Evolutionary conservation across 2,113 vertebrate genomes (phyloP).

Genomic region (Apeltes quadracus): DNA sequence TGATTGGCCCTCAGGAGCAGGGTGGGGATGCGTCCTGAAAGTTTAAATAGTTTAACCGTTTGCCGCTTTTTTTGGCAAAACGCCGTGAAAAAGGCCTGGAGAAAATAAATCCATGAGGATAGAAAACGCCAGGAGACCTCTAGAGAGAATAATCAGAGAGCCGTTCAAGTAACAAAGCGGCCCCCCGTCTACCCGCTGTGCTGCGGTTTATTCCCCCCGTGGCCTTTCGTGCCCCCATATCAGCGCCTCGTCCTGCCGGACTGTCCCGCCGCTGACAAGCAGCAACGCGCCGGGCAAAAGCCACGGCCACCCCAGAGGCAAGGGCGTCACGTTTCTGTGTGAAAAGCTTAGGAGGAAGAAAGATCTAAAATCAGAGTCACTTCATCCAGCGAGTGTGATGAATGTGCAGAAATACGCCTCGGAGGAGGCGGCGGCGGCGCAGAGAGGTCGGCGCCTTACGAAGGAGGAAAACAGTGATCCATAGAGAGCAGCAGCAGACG

Average conservation of each 20-base stretch:
- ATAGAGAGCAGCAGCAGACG: slow-evolving; percentile 32
- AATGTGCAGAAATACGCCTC: slow-evolving; percentile 53
- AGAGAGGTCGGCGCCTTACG: slow-evolving; percentile 41
- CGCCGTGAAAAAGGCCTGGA: not conserved
- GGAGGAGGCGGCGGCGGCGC: slow-evolving; percentile 31
- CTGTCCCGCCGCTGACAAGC: slow-evolving; percentile 12
- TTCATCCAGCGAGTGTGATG: slow-evolving; percentile 60
- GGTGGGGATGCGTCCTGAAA: not conserved
- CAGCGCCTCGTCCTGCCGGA: slow-evolving; percentile 27
- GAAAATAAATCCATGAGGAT: not conserved
- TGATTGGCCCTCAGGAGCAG: not conserved
- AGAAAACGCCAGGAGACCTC: not conserved
- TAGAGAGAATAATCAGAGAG: not conserved
- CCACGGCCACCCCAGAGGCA: no score
- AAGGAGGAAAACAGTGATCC: slow-evolving; percentile 27
- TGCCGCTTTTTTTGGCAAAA: not conserved
- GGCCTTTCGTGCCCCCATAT: slow-evolving; percentile 47
- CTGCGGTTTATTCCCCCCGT: slow-evolving; percentile 18
- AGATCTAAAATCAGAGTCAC: slow-evolving; percentile 51
- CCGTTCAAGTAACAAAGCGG: not conserved
- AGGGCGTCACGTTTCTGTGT: slow-evolving; percentile 51
- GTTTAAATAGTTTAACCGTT: not conserved
- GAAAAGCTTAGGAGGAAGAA: slow-evolving; percentile 28
- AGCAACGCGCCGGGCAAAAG: no score
- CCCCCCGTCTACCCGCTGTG: not conserved